Conservation (phyloP, 2,888 invertebrate species). For the Carpatolechia fugitivella region DNA sequence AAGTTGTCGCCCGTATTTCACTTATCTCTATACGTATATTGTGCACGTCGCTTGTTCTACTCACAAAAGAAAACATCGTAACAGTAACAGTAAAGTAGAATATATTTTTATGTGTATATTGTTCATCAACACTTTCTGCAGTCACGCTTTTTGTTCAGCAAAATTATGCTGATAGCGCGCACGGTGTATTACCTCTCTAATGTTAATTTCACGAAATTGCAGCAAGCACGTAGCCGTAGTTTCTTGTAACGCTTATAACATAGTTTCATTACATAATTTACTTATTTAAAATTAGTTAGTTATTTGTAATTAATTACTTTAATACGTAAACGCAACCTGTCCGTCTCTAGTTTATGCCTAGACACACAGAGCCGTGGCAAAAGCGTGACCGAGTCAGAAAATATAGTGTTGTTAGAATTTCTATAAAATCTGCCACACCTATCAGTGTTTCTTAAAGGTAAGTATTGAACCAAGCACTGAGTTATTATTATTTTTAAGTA, state of each 20-base stretch:
- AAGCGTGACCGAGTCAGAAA: too few species aligned
- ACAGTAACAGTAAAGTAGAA: too few species aligned
- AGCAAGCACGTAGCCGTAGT: neutral
- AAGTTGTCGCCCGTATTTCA: neutral
- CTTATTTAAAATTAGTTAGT: too few species aligned
- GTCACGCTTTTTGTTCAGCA: conserved; percentile 6
- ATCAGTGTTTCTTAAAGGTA: too few species aligned
- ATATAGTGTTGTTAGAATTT: too few species aligned
- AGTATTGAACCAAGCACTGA: too few species aligned
- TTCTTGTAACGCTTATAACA: conserved; percentile 6
- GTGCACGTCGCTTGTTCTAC: conserved; percentile 13
- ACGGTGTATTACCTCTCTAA: conserved; percentile 10
- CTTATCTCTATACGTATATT: too few species aligned
- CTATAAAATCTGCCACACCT: too few species aligned
- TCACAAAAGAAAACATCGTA: conserved; percentile 5
- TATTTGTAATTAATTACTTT: neutral
- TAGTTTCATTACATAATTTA: neutral
- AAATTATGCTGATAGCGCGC: neutral
- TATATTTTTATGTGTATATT: neutral
- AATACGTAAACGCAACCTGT: neutral
- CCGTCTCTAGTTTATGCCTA: neutral
- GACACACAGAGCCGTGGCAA: too few species aligned
- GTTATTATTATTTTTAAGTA: too few species aligned
- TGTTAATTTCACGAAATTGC: neutral
- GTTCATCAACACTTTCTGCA: neutral